A percentile compares a stretch with the other conserved stretches of the same genome.
Evolutionary conservation across 2,797 vertebrate genomes (phyloP).

Genomic region (Enteromius anoplus): DNA sequence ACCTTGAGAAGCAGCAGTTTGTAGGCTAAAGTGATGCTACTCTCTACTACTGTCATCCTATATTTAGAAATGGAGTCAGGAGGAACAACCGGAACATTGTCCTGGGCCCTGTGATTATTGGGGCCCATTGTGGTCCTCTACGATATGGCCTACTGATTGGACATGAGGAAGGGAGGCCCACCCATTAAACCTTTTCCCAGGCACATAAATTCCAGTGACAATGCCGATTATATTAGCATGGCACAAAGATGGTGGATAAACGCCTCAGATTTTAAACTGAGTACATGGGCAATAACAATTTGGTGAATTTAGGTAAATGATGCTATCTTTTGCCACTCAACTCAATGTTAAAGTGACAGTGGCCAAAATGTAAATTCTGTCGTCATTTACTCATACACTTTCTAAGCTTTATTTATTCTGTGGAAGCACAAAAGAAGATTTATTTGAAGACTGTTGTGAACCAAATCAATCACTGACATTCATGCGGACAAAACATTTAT

Average conservation of each 20-base stretch:
- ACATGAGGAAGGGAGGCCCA: not conserved
- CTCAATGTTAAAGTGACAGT: not conserved
- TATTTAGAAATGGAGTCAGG: not conserved
- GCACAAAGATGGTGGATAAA: not conserved
- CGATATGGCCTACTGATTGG: not conserved
- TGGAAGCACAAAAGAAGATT: not conserved
- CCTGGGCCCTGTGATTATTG: not conserved
- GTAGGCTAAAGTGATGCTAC: not conserved
- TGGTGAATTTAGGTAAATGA: not conserved
- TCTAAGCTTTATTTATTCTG: not conserved
- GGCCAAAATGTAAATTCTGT: not conserved
- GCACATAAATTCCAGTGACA: not conserved
- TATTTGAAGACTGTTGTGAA: not conserved
- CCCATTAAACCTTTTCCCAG: constrained; percentile 7
- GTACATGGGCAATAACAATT: not conserved
- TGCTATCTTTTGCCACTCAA: not conserved
- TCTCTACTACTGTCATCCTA: not conserved
- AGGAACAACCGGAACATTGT: not conserved
- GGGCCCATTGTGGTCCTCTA: not conserved
- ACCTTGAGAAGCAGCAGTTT: not conserved
- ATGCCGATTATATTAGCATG: not conserved
- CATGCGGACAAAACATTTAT: not conserved
- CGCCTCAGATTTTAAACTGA: not conserved
- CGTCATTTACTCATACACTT: not conserved
- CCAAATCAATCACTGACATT: too few species aligned